These are phyloP conservation scores for Pseudopodoces humilis DNA, from an alignment of 2,113 vertebrate genomes.

Conservation along the genomic window DNA sequence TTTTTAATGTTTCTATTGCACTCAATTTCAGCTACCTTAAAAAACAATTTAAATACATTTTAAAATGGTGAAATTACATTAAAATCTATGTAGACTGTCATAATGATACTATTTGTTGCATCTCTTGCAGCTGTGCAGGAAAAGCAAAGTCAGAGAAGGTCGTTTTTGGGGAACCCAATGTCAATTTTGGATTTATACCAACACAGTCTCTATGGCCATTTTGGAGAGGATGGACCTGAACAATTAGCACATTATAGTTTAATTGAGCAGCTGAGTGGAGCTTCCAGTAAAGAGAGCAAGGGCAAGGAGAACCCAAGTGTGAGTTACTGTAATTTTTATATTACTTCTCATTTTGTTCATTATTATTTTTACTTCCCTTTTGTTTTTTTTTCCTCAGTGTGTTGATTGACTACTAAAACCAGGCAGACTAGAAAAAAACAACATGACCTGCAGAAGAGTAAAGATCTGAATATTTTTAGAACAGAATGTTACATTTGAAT, in stretches of 20 bases:
- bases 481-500: neutral
- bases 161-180: conserved; percentile 45
- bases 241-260: conserved; percentile 66
- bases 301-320: conserved; percentile 54
- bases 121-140: conserved; percentile 57
- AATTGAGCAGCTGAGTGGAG: conserved; percentile 64
- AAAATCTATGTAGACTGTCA: neutral
- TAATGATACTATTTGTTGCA: neutral
- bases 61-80: neutral
- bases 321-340: conserved; percentile 38
- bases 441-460: neutral
- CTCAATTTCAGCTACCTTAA: neutral
- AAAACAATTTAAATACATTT: neutral
- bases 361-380: neutral
- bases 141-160: conserved; percentile 57
- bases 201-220: conserved; percentile 60
- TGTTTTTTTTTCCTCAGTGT: neutral
- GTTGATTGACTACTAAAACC: conserved; percentile 12
- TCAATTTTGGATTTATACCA: conserved; percentile 72
- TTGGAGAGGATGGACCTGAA: conserved; percentile 56
- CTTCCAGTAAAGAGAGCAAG: conserved; percentile 61
- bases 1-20: neutral
- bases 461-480: conserved; percentile 19
- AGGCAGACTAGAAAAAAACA: neutral
- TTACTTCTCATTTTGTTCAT: neutral